A percentile compares a stretch with the other conserved stretches of the same genome.
Conservation (phyloP, 2,888 invertebrate genomes). For the Cryptus armator region DNA sequence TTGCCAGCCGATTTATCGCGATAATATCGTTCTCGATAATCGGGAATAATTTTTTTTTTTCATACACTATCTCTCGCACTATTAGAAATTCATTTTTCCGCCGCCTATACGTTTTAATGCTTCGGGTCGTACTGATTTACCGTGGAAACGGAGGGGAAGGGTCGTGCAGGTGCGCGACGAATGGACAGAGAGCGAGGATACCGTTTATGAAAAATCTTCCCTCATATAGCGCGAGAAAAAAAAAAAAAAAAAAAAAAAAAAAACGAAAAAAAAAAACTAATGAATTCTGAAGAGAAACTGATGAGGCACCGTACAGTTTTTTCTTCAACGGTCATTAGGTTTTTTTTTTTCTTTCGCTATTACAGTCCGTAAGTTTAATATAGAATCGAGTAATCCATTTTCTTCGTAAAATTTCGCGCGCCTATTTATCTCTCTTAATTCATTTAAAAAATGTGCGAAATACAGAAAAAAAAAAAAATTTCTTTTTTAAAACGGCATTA, state of each 20-base stretch:
- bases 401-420: background rate
- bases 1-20: slow-evolving; percentile 3
- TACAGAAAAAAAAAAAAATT: too few relatives aligned
- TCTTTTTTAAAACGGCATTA: background rate
- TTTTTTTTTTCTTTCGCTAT: background rate
- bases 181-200: background rate
- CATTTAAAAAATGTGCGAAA: background rate
- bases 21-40: slow-evolving; percentile 19
- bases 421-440: background rate
- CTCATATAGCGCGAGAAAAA: background rate
- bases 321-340: background rate
- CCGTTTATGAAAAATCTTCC: slow-evolving; percentile 3
- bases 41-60: slow-evolving; percentile 6
- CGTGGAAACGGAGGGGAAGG: background rate
- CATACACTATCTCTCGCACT: background rate
- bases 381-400: background rate
- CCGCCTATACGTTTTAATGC: background rate
- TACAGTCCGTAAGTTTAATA: background rate
- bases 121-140: background rate
- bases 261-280: slow-evolving; percentile 2
- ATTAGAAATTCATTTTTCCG: slow-evolving; percentile 1
- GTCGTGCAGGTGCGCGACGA: slow-evolving; percentile 4
- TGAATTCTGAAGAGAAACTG: slow-evolving; percentile 22
- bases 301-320: slow-evolving; percentile 5
- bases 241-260: background rate